Evolutionary conservation across 2,797 vertebrate genomes (phyloP), one percentile per base, ranked within the genome.

Genomic region (Chaenodraco wilsoni): DNA sequence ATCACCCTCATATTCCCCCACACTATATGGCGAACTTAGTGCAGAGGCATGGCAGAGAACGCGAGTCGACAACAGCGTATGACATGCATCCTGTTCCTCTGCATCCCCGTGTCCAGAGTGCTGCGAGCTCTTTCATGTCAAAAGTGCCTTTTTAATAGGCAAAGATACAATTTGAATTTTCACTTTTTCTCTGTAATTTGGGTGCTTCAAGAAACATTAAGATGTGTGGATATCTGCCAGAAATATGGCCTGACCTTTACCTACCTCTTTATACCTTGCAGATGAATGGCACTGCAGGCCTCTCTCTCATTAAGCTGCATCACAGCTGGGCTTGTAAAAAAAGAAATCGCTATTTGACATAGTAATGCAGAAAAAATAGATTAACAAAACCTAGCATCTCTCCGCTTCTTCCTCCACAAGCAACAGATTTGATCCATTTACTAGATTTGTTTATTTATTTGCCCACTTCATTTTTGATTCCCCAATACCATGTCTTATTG

Each of bases 1-100:
- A 92, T 95, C 94, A 95, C 89, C 87, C 94, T 93, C 91, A 91
- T 78, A 78, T 84, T 62, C 70, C 86, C 85, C 84, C 82, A 87
- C 89, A 86, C 88, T 7, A 6, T 90, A 75, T 85, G 80, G 91
- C 84, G 64, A 88, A 88, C 83, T 91, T 86, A 75, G 84, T 76
- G 87, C 87, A 91, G 82, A 84, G 64, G 84, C 80, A 59, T 80
- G 72, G 79, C 84, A 81, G 67, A 62, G 79, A 72, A 88, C 56
- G 76, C 75, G 54, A 89, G 84, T 82, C 58, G 76, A 89, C 88
- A 90, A 88, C 86, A 82, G 82, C 76, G 84, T 74, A 68, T 90
- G 90, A 92, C 92, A 87, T 81, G 64, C 82, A 78, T 91, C 88
- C 88, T 70, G 81, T 84, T 87, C 79, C 65, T 69, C 64, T 69